Conservation (phyloP, 2,888 invertebrate species). For the Dusona sp. region DNA sequence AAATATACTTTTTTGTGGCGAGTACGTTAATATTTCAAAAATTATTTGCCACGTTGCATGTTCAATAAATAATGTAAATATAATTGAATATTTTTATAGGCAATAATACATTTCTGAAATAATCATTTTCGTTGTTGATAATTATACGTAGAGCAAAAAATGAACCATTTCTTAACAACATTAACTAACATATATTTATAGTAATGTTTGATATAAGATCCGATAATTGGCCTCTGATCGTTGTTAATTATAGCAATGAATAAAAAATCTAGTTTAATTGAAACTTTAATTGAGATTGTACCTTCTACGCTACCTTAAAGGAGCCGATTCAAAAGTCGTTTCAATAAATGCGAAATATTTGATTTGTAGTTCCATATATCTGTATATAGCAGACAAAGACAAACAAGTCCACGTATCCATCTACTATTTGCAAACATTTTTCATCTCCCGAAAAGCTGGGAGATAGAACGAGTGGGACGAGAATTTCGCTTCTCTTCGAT, state of each 20-base stretch:
- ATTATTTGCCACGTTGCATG: too few species aligned
- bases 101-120: too few species aligned
- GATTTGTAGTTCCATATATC: not conserved
- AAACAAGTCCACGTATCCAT: conserved; percentile 47
- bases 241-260: not conserved
- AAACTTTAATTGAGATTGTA: not conserved
- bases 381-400: conserved; percentile 26
- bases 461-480: not conserved
- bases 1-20: too few species aligned
- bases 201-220: not conserved
- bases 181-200: not conserved
- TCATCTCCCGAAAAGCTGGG: conserved; percentile 28
- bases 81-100: too few species aligned
- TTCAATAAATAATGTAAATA: too few species aligned
- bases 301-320: not conserved
- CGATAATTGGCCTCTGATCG: not conserved
- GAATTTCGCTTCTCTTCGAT: conserved; percentile 40
- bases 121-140: not conserved
- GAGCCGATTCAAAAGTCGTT: not conserved
- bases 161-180: too few species aligned
- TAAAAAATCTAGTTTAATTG: not conserved
- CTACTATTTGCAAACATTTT: conserved; percentile 50
- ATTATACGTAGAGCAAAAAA: too few species aligned
- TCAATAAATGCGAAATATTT: not conserved
- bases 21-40: too few species aligned